Evolutionary conservation across 2,797 vertebrate genomes (phyloP), one percentile per base, ranked within the genome.

Genomic region (Acipenser oxyrinchus): DNA sequence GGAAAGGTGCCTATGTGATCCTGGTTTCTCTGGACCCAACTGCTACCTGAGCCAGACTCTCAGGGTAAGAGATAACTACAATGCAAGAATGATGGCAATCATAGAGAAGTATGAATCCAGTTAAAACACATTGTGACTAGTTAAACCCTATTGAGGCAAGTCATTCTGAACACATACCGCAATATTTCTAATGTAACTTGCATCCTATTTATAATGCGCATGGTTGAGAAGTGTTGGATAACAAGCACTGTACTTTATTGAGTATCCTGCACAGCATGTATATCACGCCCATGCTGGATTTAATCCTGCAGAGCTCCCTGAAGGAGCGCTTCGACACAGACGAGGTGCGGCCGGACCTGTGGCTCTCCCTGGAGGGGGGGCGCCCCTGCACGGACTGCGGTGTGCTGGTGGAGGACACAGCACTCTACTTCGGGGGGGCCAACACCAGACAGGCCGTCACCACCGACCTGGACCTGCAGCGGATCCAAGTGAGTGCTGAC

Each of bases 281-380:
- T 37, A 37, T 37, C 2, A 37, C 3, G 23, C 2, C 23, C 4
- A 4, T 3, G 23, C 23, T 37, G 23, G 23, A 37, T 37, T 13
- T 7, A 70, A 69, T 11, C 61, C 67, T 67, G 7, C 76, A 99
- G 97, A 93, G 92, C 7, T 94, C 93, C 74, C 83, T 99, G 69
- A 99, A 99, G 80, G 97, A 99, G 71, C 95, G 96, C 15, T 99
- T 99, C 75, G 97, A 99, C 80, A 96, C 92, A 79, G 93, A 95
- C 64, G 94, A 94, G 70, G 77, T 89, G 52, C 92, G 91, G 11
- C 90, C 91, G 8, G 88, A 93, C 59, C 87, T 95, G 70, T 99
- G 97, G 97, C 92, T 94, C 89, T 89, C 92, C 52, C 83, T 99
- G 70, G 96, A 99, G 79, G 97, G 97, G 0, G 96, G 97, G 6